These are phyloP conservation scores for Ceyx erithaca DNA, from an alignment of 2,797 vertebrate species.

Conservation along the genomic window DNA sequence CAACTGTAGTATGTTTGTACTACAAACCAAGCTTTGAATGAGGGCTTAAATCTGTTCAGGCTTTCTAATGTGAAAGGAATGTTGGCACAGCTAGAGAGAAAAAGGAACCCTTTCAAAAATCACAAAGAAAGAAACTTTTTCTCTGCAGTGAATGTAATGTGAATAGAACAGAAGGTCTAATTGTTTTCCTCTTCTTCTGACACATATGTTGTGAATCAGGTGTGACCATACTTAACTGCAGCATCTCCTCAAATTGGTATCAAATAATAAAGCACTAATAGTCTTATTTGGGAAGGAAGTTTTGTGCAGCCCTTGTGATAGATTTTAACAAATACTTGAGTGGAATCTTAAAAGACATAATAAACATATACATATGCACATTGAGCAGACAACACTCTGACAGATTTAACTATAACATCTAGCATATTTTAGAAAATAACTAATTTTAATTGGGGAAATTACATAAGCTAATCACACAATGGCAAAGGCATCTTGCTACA, in stretches of 20 bases:
- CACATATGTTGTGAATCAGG: neutral
- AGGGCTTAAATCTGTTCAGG: slow-evolving; percentile 55
- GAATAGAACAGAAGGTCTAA: slow-evolving; percentile 23
- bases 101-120: slow-evolving; percentile 46
- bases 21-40: slow-evolving; percentile 71
- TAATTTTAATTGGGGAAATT: neutral
- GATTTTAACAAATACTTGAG: neutral
- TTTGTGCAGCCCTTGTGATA: neutral
- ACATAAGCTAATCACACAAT: neutral
- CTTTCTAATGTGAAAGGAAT: slow-evolving; percentile 77
- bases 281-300: neutral
- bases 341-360: neutral
- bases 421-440: neutral
- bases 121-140: neutral
- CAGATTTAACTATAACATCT: neutral
- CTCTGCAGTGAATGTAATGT: neutral
- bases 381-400: neutral
- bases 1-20: slow-evolving; percentile 74
- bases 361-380: neutral
- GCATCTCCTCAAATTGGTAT: neutral
- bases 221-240: neutral
- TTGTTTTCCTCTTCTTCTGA: slow-evolving; percentile 17
- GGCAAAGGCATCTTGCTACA: neutral
- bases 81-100: slow-evolving; percentile 71
- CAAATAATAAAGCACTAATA: neutral